Conservation (phyloP, 2,888 invertebrate species). For the Taphrorychus bicolor region DNA sequence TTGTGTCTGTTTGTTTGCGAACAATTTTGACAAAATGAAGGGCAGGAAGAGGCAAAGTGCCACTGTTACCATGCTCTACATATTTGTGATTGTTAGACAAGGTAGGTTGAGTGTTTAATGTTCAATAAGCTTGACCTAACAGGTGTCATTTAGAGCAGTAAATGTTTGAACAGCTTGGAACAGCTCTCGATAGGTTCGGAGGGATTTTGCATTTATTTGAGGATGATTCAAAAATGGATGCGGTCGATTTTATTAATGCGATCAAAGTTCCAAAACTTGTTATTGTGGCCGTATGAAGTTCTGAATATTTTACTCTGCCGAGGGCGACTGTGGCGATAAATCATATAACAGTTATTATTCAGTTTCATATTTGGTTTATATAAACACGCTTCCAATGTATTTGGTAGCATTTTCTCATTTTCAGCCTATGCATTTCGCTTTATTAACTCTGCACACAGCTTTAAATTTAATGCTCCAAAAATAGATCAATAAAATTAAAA, state of each 20-base stretch:
- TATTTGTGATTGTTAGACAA: conserved; percentile 39
- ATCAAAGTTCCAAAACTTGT: conserved; percentile 13
- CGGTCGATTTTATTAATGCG: conserved; percentile 4
- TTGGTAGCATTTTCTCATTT: not conserved
- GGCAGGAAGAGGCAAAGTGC: conserved; percentile 26
- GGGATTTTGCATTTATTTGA: conserved; percentile 6
- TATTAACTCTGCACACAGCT: no score
- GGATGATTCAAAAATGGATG: conserved; percentile 6
- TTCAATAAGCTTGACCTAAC: conserved; percentile 22
- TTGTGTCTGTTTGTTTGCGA: conserved; percentile 1
- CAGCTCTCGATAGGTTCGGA: conserved; percentile 27
- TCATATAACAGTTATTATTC: not conserved
- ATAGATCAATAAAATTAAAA: no score
- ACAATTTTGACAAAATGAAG: conserved; percentile 19
- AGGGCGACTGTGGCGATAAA: not conserved
- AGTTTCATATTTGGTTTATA: not conserved
- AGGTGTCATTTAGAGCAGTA: conserved; percentile 29
- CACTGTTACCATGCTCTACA: conserved; percentile 32
- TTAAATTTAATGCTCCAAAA: no score
- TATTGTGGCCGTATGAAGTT: conserved; percentile 15
- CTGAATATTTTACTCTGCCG: not conserved
- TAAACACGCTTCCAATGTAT: not conserved
- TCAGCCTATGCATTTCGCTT: not conserved
- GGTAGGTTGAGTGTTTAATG: conserved; percentile 16
- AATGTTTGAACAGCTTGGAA: conserved; percentile 33